Base-by-base conservation (phyloP, 2,888 invertebrate genomes). In the Deilephila elpenor region DNA sequence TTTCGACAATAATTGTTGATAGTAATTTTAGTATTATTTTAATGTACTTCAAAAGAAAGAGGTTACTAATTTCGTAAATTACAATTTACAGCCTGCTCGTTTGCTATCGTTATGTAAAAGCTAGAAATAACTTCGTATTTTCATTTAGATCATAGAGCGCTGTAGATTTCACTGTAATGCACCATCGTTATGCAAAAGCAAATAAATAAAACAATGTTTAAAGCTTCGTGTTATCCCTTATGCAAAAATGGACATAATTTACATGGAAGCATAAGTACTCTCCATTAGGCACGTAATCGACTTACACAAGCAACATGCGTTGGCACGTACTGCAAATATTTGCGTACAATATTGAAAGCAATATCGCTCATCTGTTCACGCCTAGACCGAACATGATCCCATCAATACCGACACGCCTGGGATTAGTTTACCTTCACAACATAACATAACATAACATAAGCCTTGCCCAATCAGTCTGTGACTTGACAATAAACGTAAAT, bases 241-340 rank as follows among this genome's bases (percentile, higher is more conserved):
- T 44, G 44, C 44, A 44, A 44, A 44, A 56, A 56, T 19, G 17
- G 7, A 56, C 17, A 19, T 56, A 56, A n/a, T 56, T 56, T 56
- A 67, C 25, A 29, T 14, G 51, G 67, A 51, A 67, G 44, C 25
- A n/a, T 51, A 25, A 17, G 20, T 67, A 51, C 14, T 17, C 25
- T 56, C 44, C 67, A 67, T 67, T 67, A 67, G 25, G 67, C 44
- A 51, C 44, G 25, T 67, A 67, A 67, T 67, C 67, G 67, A 44
- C 67, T 67, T 51, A 44, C 67, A 62, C 62, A 51, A 14, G 51
- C 5, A 17, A 17, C 25, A 67, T 67, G 67, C 44, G 51, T 20
- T 51, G 67, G 44, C 67, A 67, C 67, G 67, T 25, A 44, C 51
- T 20, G 51, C 51, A 67, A 67, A 67, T 51, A 51, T 67, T 67